Base-by-base conservation (phyloP, 2,888 invertebrate species). In the Clistopyga incitator region DNA sequence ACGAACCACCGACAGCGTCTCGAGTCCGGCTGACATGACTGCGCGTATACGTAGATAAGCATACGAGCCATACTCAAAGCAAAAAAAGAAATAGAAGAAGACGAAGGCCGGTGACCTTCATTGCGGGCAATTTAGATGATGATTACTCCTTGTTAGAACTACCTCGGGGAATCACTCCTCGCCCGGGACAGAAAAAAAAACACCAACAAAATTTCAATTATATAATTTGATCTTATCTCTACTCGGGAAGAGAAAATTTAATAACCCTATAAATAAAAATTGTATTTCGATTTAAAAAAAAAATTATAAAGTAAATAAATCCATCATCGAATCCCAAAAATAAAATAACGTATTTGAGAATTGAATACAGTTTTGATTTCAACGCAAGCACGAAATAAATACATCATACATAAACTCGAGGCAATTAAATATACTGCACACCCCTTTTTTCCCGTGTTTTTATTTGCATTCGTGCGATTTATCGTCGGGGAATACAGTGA, bases 141-240 rank as follows among this genome's bases (percentile, higher is more conserved):
- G 77, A 85, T 86, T 84, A 76, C 59, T 64, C 50, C 81, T 86
- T 50, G 84, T 85, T 82, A 82, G 81, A 34, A 54, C 52, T 23
- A 34, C 42, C 45, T 78, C 52, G 29, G 72, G 50, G 71, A 59
- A 81, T 85, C 65, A 54, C 54, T 64, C 34, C 20, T 74, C 72
- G 68, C 34, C n/a, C 59, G 77, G 18, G 77, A 42, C 68, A 70
- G 20, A 50, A 25, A 64, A 70, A 15, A 50, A 25, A 64, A 67
- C 65, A 47, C 59, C 34, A 47, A 29, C 34, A 25, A 67, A 52
- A 52, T 42, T 6, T 42, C 23, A 13, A 42, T 50, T 64, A 64
- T 3, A 34, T 64, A 15, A 29, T 15, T 38, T 52, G n/a, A 18
- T 11, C 25, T n/a, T 4, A 6, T 29, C 29, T 29, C 29, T 29